phyloP scores from a whole-genome alignment of 2,888 invertebrate species.

The Drepanosiphum platanoidis region DNA sequence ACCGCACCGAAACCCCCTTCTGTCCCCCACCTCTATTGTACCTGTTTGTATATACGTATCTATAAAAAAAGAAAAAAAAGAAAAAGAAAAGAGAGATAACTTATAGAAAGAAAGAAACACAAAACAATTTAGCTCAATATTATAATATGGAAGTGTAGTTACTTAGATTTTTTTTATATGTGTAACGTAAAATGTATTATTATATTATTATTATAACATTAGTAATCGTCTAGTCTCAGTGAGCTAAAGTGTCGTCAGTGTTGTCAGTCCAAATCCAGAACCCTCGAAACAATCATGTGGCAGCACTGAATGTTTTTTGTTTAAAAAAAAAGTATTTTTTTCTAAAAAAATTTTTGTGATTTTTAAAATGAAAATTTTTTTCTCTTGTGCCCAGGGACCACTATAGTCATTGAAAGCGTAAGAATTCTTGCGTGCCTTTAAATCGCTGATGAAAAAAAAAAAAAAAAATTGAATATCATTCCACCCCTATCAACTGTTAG shows the following conservation, averaged over 20 bases:
- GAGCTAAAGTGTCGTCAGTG: slow-evolving; percentile 44
- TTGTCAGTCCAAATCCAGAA: slow-evolving; percentile 47
- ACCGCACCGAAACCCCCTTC: slow-evolving; percentile 35
- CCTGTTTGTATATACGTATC: slow-evolving; percentile 43
- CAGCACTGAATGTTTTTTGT: slow-evolving; percentile 54
- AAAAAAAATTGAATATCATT: no score
- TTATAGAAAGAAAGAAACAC: slow-evolving; percentile 23
- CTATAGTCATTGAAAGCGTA: slow-evolving; percentile 34
- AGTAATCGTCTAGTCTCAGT: slow-evolving; percentile 59
- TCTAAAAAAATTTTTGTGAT: slow-evolving; percentile 32
- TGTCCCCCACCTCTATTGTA: slow-evolving; percentile 54
- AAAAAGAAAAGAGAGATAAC: background rate
- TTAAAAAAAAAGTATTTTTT: slow-evolving; percentile 9
- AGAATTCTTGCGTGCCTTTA: slow-evolving; percentile 1
- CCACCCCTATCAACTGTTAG: slow-evolving; percentile 35
- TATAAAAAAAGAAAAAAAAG: slow-evolving; percentile 27
- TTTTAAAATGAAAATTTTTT: background rate
- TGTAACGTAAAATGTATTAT: slow-evolving; percentile 35
- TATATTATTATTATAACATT: slow-evolving; percentile 38
- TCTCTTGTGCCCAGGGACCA: slow-evolving; percentile 51
- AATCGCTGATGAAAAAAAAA: slow-evolving; percentile 27
- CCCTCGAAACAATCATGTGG: slow-evolving; percentile 45
- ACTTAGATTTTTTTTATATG: slow-evolving; percentile 5
- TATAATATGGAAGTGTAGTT: slow-evolving; percentile 45
- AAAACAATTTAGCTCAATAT: slow-evolving; percentile 56